Conservation (phyloP, 2,797 vertebrate species). For the Sternarchorhynchus goeldii region DNA sequence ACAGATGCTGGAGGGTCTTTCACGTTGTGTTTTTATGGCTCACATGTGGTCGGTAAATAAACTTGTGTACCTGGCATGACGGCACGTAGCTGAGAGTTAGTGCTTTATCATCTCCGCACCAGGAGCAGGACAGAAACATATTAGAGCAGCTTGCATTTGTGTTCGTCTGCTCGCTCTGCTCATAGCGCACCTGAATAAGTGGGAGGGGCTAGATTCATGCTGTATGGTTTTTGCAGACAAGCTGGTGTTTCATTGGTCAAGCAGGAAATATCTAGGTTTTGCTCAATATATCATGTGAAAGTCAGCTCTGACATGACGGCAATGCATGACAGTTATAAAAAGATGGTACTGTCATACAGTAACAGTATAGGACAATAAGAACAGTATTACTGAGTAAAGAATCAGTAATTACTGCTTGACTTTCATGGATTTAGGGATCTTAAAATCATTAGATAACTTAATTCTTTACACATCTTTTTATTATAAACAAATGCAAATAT, state of each 20-base stretch:
- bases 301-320: slow-evolving; percentile 16
- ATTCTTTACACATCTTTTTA: neutral
- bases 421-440: neutral
- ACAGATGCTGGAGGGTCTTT: too few relatives aligned
- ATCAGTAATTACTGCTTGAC: slow-evolving; percentile 27
- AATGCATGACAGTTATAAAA: slow-evolving; percentile 13
- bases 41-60: too few relatives aligned
- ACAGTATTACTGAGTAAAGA: neutral
- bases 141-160: neutral
- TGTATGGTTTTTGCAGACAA: neutral
- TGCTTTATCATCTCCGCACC: slow-evolving; percentile 18
- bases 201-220: neutral
- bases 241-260: slow-evolving; percentile 21
- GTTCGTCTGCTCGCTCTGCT: neutral
- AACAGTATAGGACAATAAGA: neutral
- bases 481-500: too few relatives aligned
- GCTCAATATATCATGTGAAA: slow-evolving; percentile 15
- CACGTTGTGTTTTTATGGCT: too few relatives aligned
- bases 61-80: too few relatives aligned
- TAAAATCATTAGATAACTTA: neutral
- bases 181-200: neutral
- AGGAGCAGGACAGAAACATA: too few relatives aligned
- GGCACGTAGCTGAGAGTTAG: too few relatives aligned
- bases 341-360: neutral
- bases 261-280: slow-evolving; percentile 9